Conservation (phyloP, 2,113 vertebrate genomes). For the Cariama cristata region DNA sequence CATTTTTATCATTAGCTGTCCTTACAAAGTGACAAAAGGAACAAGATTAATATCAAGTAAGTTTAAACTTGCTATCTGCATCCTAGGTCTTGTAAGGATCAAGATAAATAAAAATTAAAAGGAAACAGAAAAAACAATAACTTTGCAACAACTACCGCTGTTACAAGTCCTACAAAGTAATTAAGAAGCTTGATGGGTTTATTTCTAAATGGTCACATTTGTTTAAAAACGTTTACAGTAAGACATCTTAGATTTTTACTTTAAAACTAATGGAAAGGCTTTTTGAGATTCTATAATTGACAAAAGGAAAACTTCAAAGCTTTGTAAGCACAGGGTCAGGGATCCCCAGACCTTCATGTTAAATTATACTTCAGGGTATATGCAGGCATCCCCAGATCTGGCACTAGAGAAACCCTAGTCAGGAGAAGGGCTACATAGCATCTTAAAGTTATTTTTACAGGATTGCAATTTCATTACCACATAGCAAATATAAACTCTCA, state of each 20-base stretch:
- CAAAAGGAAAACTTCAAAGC: not conserved
- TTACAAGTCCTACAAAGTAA: not conserved
- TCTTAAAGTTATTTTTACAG: not conserved
- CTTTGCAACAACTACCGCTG: not conserved
- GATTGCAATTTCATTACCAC: not conserved
- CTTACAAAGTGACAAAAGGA: not conserved
- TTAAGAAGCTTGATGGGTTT: not conserved
- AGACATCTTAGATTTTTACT: not conserved
- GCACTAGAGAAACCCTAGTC: not conserved
- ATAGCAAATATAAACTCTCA: not conserved
- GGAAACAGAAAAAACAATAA: not conserved
- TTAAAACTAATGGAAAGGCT: not conserved
- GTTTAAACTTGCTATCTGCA: not conserved
- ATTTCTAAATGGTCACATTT: not conserved
- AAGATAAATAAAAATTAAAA: not conserved
- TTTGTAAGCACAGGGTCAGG: not conserved
- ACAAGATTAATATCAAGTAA: not conserved
- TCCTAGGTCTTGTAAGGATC: not conserved
- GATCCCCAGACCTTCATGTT: not conserved
- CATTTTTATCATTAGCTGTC: not conserved
- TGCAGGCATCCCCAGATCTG: not conserved
- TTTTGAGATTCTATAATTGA: not conserved
- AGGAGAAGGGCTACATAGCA: not conserved
- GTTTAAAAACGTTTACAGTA: not conserved
- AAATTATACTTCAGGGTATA: not conserved